Base-by-base conservation (phyloP, 2,113 vertebrate genomes). In the Colinus virginianus region DNA sequence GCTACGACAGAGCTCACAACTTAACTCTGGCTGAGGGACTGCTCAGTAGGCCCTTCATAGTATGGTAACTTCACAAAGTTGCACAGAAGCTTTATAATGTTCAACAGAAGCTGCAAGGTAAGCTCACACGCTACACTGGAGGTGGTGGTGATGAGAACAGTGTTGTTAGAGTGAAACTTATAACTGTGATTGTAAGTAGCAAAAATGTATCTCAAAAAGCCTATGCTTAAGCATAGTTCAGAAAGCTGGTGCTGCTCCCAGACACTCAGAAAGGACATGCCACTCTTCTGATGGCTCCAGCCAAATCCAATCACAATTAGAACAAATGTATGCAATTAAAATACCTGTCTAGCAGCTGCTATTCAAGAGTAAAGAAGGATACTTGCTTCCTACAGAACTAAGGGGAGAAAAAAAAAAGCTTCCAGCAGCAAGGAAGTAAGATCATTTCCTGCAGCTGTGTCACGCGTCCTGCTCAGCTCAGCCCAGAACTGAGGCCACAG, bases 361-460 rank as follows among this genome's bases (percentile, higher is more conserved):
- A 75, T 36, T 18, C 46, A 13, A 71, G 11, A 61, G 71, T 55
- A 86, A 87, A 32, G 28, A 17, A 67, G 2, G 26, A 42, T 48
- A 75, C 1, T 3, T 1, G 0, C 55, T 83, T 74, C 80, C 90
- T 86, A 63, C 23, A 70, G 53, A 83, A 80, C 13, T 11, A 48
- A 10, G 72, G 77, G 7, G 12, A 62, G 59, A 28, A 22, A 46
- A 32, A 61, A 61, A 83, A 84, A 78, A 4, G n/a, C 81, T 90
- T 94, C 90, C 90, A 94, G 69, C 91, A 81, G 32, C 9, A 5
- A 96, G 93, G 90, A 95, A 93, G 23, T 49, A 68, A 74, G 76
- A 59, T 6, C 1, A 0, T 46, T 95, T 95, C 92, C 72, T 75
- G 58, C 1, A 4, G 71, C 90, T 78, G 19, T 34, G 16, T 63